Percentiles rank a stretch among this genome's conserved stretches.
These are phyloP conservation scores for Hemistola chrysoprasaria DNA, from an alignment of 2,888 invertebrate genomes.

Conservation along the genomic window DNA sequence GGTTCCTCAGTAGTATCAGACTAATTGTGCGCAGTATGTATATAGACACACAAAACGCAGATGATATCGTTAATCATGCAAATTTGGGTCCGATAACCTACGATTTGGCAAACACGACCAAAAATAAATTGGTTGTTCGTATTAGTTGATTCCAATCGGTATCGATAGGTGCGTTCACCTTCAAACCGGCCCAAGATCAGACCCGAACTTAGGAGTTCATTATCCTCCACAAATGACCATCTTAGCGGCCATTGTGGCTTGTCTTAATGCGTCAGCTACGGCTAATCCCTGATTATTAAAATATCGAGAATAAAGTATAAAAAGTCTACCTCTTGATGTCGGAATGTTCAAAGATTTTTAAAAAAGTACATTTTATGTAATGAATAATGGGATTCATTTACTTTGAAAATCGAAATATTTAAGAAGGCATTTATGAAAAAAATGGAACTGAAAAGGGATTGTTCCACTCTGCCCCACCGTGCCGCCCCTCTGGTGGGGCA, in stretches of 20 bases:
- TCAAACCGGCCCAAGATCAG: constrained; percentile 68
- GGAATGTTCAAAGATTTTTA: neutral
- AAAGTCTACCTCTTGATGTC: neutral
- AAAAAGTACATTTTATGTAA: no score
- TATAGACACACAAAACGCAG: constrained; percentile 35
- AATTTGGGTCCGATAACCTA: constrained; percentile 67
- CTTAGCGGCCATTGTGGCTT: constrained; percentile 46
- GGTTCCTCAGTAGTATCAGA: neutral
- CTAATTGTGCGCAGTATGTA: constrained; percentile 18
- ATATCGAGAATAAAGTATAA: no score
- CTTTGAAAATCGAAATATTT: no score
- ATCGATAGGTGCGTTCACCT: constrained; percentile 71
- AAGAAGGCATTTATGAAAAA: no score
- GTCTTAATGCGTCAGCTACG: constrained; percentile 34
- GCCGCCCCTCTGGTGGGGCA: no score
- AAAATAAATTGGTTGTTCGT: constrained; percentile 58
- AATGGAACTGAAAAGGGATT: no score
- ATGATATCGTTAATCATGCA: constrained; percentile 56
- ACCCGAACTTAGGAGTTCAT: constrained; percentile 66
- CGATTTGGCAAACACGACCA: constrained; percentile 63
- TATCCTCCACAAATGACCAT: constrained; percentile 67
- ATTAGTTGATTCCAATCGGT: constrained; percentile 67
- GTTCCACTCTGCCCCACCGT: no score
- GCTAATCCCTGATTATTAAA: constrained; percentile 16
- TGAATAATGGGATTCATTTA: no score